Conservation (phyloP, 1,140 invertebrate species). For the Wasmannia auropunctata region DNA sequence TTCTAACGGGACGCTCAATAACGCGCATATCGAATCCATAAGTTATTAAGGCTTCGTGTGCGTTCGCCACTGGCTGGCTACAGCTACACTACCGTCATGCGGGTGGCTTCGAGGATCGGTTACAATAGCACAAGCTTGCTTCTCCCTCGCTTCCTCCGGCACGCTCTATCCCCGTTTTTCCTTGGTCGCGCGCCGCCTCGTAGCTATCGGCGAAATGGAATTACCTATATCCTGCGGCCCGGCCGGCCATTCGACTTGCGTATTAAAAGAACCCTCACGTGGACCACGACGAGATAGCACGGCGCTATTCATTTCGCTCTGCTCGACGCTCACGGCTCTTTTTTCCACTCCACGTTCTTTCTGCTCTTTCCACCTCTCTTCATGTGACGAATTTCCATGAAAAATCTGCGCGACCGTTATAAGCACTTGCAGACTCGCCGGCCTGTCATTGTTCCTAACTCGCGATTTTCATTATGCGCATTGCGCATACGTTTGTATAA, state of each 20-base stretch:
- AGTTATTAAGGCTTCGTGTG: constrained; percentile 82
- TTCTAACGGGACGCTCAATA: constrained; percentile 82
- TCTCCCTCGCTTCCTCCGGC: constrained; percentile 48
- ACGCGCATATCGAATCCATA: constrained; percentile 82
- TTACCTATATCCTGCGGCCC: constrained; percentile 80
- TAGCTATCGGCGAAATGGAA: constrained; percentile 76
- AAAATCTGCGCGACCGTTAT: constrained; percentile 45
- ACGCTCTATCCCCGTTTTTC: constrained; percentile 50
- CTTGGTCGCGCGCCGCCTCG: constrained; percentile 43
- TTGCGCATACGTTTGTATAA: neutral
- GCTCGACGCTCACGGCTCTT: constrained; percentile 32
- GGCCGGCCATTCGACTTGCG: constrained; percentile 78
- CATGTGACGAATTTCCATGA: constrained; percentile 48
- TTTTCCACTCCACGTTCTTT: constrained; percentile 24
- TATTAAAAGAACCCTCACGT: constrained; percentile 78
- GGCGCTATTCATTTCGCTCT: constrained; percentile 61
- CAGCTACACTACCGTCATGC: constrained; percentile 74
- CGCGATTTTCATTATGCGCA: constrained; percentile 9
- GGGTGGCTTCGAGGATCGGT: constrained; percentile 80
- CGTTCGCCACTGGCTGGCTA: constrained; percentile 69
- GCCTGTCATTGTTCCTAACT: constrained; percentile 43
- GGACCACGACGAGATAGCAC: constrained; percentile 62
- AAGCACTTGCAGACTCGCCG: constrained; percentile 42
- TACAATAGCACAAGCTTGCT: constrained; percentile 78
- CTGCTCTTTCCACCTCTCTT: constrained; percentile 6